These are phyloP conservation scores for Coranthus polyacanthus DNA, from an alignment of 2,797 vertebrate species.

Conservation along the genomic window DNA sequence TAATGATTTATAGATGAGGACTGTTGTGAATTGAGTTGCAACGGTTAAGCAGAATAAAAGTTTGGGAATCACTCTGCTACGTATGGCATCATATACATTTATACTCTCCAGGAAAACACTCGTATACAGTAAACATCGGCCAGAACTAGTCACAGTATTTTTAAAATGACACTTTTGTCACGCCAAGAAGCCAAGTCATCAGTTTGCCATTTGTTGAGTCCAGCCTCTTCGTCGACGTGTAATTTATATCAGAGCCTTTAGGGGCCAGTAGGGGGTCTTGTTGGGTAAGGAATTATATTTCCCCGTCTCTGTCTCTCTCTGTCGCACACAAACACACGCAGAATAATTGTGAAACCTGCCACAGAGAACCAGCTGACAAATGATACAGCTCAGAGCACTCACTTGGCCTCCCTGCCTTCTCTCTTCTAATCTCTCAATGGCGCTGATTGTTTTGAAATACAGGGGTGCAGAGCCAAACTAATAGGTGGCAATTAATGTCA, in stretches of 20 bases:
- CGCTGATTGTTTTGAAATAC: conserved; percentile 73
- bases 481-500: conserved; percentile 80
- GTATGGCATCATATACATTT: too few relatives aligned
- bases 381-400: conserved; percentile 34
- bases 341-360: conserved; percentile 46
- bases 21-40: too few relatives aligned
- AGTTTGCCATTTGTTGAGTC: not conserved
- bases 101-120: too few relatives aligned
- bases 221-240: not conserved
- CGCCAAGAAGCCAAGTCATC: too few relatives aligned
- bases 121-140: too few relatives aligned
- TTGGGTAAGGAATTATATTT: conserved; percentile 19
- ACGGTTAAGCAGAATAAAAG: too few relatives aligned
- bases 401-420: conserved; percentile 48
- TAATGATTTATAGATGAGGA: too few relatives aligned
- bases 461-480: conserved; percentile 61
- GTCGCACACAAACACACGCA: not conserved
- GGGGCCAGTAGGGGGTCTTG: conserved; percentile 14
- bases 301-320: not conserved
- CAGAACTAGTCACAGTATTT: too few relatives aligned
- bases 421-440: conserved; percentile 59
- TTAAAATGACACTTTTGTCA: too few relatives aligned
- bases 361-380: conserved; percentile 58
- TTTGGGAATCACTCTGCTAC: too few relatives aligned
- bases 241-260: conserved; percentile 6